A percentile compares a stretch with the other conserved stretches of the same genome.
These are phyloP conservation scores for Apogon talboti DNA, from an alignment of 2,797 vertebrate species.

Conservation along the genomic window DNA sequence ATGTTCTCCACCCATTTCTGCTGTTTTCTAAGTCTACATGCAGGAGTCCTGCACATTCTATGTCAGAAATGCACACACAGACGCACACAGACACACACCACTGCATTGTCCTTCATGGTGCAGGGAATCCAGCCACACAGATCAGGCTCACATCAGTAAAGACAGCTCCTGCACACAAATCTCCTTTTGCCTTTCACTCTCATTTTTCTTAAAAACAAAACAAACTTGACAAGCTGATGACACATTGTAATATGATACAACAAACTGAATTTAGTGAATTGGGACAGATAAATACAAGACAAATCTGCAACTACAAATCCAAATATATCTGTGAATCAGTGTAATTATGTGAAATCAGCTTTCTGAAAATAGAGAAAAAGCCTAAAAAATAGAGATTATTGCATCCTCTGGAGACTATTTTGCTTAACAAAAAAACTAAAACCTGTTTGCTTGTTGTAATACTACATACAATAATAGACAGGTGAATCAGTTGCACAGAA, in stretches of 20 bases:
- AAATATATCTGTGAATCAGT: too few relatives aligned
- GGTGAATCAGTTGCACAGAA: too few relatives aligned
- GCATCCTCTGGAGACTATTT: too few relatives aligned
- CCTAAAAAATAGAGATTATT: too few relatives aligned
- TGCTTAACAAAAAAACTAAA: too few relatives aligned
- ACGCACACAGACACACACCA: neutral
- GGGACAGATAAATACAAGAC: neutral
- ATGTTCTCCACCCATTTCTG: conserved; percentile 19
- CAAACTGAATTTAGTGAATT: neutral
- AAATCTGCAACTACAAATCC: too few relatives aligned
- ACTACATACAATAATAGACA: too few relatives aligned
- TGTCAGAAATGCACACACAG: neutral
- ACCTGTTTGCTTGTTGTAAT: too few relatives aligned
- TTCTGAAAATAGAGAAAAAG: too few relatives aligned
- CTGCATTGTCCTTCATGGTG: conserved; percentile 47
- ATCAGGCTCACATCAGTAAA: conserved; percentile 8
- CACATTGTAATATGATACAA: too few relatives aligned
- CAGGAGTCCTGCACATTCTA: conserved; percentile 3
- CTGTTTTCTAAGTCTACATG: neutral
- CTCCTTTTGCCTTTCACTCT: conserved; percentile 4
- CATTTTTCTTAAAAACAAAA: neutral
- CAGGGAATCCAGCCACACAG: conserved; percentile 19
- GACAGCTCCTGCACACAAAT: conserved; percentile 12
- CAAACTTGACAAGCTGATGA: neutral
- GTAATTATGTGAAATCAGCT: too few relatives aligned